Evolutionary conservation across 2,888 invertebrate species (phyloP), one percentile per base, ranked within the genome.

Genomic region (Cerastis leucographa): DNA sequence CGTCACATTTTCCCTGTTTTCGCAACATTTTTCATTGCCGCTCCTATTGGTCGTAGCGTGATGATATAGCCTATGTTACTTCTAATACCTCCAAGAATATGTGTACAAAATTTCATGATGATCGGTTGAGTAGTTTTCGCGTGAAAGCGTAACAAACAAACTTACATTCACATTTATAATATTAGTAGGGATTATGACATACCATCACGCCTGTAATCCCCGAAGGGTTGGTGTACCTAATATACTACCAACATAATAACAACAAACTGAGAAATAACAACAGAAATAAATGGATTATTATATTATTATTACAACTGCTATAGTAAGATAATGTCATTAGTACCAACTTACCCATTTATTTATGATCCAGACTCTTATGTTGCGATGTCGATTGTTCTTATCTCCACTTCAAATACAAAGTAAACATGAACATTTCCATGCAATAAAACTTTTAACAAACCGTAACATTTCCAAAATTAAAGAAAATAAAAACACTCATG

Each of bases 381-480:
- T 40, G 22, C 2, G 7, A 22, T 22, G 12, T n/a, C 35, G 0
- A n/a, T 5, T n/a, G 62, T 11, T 40, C 62, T 35, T 35, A 40
- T 40, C 6, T 22, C 5, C 40, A 22, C 40, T 40, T 40, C 62
- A 40, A 62, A 11, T 35, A 22, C 62, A 62, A 62, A 62, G 40
- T 62, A 40, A 56, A 61, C 56, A 49, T 74, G 22, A 67, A 59
- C 56, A 78, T 68, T 68, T 79, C 17, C 46, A 29, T 42, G 25
- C 61, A 79, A 62, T 67, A 81, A 78, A 77, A 71, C 19, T 68
- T 68, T 71, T 61, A 81, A 64, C 59, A 71, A 51, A 14, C 51
- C 59, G 49, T 71, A 74, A 69, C 46, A 54, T 40, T n/a, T 19
- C 25, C 17, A 56, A 77, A 82, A 73, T 46, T 68, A 79, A 71